Base-by-base conservation (phyloP, 2,113 vertebrate genomes). In the Panurus biarmicus region DNA sequence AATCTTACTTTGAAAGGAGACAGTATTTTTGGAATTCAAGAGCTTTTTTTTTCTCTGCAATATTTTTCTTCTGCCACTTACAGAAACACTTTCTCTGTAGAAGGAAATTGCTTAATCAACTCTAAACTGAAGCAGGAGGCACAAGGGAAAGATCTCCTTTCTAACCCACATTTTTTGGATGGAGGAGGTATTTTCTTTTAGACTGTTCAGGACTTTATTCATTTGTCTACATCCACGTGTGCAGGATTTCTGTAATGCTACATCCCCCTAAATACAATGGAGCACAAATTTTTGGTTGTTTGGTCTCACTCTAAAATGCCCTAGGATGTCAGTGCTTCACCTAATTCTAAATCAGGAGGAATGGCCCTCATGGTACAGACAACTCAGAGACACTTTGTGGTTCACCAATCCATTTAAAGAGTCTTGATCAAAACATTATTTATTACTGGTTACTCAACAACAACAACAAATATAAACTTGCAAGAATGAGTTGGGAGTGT, bases 1-100 rank as follows among this genome's bases (percentile, higher is more conserved):
- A 95, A 95, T 95, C 89, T 89, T 85, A 45, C 51, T 90, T 75
- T 88, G 85, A 93, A 94, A 85, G 45, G 44, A 88, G 50, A 29
- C 1, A 4, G 48, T 86, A 77, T 90, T 94, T 91, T 80, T 87
- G 75, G 65, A 92, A 91, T 91, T 88, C 72, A 90, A 67, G 82
- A 38, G 29, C 33, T 2, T 19, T 15, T 61, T 92, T 67, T 73
- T 87, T 5, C 64, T 58, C 67, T 35, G 24, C 25, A 73, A 56
- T 74, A 62, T 73, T 83, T 93, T 86, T 79, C 38, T 73, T 94
- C 85, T 91, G 38, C 17, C 53, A 62, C 35, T 91, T 87, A 82
- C 28, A 89, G 42, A 60, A 94, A 87, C 26, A 21, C 21, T 2
- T 2, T 29, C 4, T 61, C 53, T 89, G 40, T 64, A 56, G 77